Conservation (phyloP, 2,797 vertebrate genomes). For the Leptoclinus maculatus region DNA sequence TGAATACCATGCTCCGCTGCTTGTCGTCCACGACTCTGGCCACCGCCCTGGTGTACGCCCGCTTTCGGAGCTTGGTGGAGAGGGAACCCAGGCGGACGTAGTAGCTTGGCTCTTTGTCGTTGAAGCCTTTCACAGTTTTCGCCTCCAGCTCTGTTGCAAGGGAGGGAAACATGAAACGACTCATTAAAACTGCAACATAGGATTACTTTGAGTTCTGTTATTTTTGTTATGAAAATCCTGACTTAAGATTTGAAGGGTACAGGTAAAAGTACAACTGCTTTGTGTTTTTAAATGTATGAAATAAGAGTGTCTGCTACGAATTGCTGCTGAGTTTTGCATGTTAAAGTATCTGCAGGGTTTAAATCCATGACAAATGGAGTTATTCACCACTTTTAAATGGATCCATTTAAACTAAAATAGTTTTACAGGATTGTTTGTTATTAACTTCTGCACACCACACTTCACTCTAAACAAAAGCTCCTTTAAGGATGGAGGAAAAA, state of each 20-base stretch:
- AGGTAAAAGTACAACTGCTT: neutral
- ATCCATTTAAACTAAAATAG: neutral
- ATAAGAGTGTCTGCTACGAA: neutral
- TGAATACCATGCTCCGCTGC: conserved; percentile 87
- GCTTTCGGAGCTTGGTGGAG: conserved; percentile 88
- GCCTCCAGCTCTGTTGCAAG: conserved; percentile 85
- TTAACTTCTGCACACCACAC: neutral
- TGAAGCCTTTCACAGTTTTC: conserved; percentile 83
- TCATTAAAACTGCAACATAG: conserved; percentile 6
- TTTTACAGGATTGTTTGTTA: neutral
- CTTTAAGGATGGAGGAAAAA: conserved; percentile 27
- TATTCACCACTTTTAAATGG: neutral
- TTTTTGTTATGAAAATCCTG: neutral
- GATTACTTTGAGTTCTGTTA: neutral
- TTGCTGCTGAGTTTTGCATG: neutral
- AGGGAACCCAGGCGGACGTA: conserved; percentile 91
- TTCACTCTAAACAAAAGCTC: conserved; percentile 27
- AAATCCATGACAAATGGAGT: neutral
- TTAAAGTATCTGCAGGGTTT: neutral
- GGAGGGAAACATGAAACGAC: neutral
- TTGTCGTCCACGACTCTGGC: conserved; percentile 85
- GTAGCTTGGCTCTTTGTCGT: conserved; percentile 86
- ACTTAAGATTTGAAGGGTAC: neutral
- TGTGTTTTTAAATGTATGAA: neutral
- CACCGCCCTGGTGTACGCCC: conserved; percentile 89